These are phyloP conservation scores for Nipponacmea schrenckii DNA, from an alignment of 2,888 invertebrate genomes.

Conservation along the genomic window DNA sequence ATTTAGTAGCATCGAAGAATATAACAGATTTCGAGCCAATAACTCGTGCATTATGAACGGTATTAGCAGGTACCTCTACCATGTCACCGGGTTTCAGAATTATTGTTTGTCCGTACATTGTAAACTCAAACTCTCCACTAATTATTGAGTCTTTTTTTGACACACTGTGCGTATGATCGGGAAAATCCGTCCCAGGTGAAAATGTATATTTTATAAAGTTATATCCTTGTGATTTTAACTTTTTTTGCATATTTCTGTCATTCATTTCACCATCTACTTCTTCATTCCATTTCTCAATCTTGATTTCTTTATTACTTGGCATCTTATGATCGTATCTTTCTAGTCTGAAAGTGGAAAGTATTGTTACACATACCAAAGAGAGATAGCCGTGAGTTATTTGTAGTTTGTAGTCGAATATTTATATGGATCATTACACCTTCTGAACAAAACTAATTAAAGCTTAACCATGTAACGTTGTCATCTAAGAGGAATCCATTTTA, in stretches of 20 bases:
- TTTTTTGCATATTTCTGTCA: constrained; percentile 50
- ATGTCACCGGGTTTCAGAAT: constrained; percentile 60
- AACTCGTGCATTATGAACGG: constrained; percentile 57
- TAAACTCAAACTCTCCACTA: constrained; percentile 53
- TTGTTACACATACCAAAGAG: too few species aligned
- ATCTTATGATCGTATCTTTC: too few species aligned
- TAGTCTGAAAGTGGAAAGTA: too few species aligned
- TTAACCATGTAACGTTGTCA: too few species aligned
- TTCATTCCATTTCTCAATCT: constrained; percentile 55
- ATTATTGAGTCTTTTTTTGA: constrained; percentile 61
- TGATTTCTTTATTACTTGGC: constrained; percentile 23
- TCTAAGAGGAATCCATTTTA: too few species aligned
- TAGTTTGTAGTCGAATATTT: too few species aligned
- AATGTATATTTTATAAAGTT: constrained; percentile 50
- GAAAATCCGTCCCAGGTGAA: constrained; percentile 56
- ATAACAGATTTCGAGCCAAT: constrained; percentile 51
- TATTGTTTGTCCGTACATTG: constrained; percentile 56
- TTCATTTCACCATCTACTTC: constrained; percentile 48
- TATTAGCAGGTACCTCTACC: constrained; percentile 55
- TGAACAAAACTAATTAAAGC: too few species aligned
- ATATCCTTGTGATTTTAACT: constrained; percentile 54
- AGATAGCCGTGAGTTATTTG: too few species aligned
- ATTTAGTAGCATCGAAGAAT: constrained; percentile 56
- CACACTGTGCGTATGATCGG: constrained; percentile 56
- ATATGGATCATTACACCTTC: too few species aligned